phyloP scores from a whole-genome alignment of 2,113 vertebrate species.

The Grammomys surdaster region DNA sequence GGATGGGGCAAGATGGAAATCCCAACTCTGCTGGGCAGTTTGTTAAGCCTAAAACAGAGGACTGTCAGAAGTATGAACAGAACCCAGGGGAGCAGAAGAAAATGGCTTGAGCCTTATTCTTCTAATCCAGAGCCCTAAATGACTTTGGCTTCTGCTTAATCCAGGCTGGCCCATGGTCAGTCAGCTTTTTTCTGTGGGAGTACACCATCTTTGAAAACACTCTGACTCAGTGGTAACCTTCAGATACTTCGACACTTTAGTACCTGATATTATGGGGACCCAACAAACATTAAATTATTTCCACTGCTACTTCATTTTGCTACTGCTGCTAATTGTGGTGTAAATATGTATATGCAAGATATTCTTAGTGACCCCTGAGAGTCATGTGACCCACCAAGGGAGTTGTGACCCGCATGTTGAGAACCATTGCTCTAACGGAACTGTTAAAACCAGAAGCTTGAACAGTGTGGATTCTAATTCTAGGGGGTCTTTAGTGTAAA shows the following conservation, averaged over 20 bases:
- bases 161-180: background rate
- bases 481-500: slow-evolving; percentile 15
- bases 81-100: background rate
- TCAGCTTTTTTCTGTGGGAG: background rate
- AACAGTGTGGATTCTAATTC: background rate
- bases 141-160: background rate
- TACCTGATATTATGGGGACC: background rate
- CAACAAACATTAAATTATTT: background rate
- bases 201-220: background rate
- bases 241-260: background rate
- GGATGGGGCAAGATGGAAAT: background rate
- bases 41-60: background rate
- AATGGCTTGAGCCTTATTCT: background rate
- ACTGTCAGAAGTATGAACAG: background rate
- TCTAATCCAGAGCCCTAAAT: background rate
- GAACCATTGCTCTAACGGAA: background rate
- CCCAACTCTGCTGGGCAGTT: background rate
- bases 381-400: background rate
- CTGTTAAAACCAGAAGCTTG: background rate
- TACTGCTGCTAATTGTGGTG: background rate
- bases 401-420: background rate
- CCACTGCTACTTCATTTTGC: background rate
- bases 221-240: background rate
- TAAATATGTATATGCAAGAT: background rate
- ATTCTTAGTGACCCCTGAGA: background rate